phyloP scores from a whole-genome alignment of 2,888 invertebrate genomes.

The Hyppa rectilinea region DNA sequence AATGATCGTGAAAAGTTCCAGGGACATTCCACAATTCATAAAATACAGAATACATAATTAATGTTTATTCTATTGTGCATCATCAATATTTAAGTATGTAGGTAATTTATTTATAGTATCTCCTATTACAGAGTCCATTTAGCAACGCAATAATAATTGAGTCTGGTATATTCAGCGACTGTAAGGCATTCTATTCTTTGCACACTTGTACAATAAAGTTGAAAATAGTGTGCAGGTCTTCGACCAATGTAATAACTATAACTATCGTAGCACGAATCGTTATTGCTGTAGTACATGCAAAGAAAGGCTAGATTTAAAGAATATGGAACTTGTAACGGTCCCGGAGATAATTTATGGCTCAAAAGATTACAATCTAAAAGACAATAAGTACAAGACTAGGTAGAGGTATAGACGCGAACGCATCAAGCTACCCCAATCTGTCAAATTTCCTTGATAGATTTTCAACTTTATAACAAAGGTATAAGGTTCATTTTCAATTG shows the following conservation, averaged over 20 bases:
- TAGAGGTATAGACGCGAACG: too few species aligned
- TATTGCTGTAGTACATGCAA: conserved; percentile 29
- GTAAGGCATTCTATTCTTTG: conserved; percentile 8
- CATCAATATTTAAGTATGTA: neutral
- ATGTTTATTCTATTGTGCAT: conserved; percentile 6
- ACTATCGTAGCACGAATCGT: conserved; percentile 24
- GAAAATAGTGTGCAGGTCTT: neutral
- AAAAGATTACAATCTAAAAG: neutral
- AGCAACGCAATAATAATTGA: conserved; percentile 34
- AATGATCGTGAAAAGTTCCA: neutral
- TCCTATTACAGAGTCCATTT: conserved; percentile 20
- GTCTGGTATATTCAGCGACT: neutral
- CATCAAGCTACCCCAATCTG: too few species aligned
- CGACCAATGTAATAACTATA: conserved; percentile 6
- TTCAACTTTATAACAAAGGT: too few species aligned
- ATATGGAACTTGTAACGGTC: conserved; percentile 9
- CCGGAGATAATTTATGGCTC: neutral
- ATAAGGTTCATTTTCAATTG: too few species aligned
- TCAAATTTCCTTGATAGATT: too few species aligned
- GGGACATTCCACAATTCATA: neutral
- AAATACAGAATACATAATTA: neutral
- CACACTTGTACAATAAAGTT: neutral
- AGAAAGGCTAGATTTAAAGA: conserved; percentile 7
- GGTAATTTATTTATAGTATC: conserved; percentile 16
- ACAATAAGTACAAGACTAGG: neutral